phyloP scores from a whole-genome alignment of 2,888 invertebrate species.

The Pegoplata infirma region DNA sequence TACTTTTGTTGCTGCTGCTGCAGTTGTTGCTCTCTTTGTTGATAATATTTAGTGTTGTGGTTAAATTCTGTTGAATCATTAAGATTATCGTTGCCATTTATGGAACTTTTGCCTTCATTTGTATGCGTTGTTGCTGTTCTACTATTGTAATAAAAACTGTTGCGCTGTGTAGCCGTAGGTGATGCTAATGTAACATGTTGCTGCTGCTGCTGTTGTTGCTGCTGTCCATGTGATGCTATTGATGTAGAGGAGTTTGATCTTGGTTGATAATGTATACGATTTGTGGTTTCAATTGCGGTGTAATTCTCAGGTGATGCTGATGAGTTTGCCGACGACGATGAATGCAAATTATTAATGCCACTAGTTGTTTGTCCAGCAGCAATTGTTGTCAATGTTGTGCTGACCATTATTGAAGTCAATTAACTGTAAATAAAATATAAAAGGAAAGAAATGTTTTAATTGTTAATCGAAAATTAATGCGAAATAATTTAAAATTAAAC shows the following conservation, averaged over 20 bases:
- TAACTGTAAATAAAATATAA: constrained; percentile 65
- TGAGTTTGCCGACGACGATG: constrained; percentile 65
- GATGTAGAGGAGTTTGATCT: constrained; percentile 68
- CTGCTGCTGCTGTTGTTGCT: constrained; percentile 66
- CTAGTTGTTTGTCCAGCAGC: constrained; percentile 78
- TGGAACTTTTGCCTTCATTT: constrained; percentile 21
- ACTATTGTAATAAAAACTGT: constrained; percentile 41
- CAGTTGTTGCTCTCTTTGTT: constrained; percentile 56
- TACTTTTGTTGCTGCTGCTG: constrained; percentile 39
- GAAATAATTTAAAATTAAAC: too few relatives aligned
- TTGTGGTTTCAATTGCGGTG: constrained; percentile 63
- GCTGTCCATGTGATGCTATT: constrained; percentile 59
- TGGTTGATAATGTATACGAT: constrained; percentile 64
- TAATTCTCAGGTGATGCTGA: constrained; percentile 57
- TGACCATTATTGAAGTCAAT: constrained; percentile 78
- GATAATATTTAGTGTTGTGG: constrained; percentile 64
- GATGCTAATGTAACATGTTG: constrained; percentile 56
- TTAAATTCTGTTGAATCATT: constrained; percentile 49
- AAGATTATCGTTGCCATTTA: constrained; percentile 52
- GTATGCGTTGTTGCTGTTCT: constrained; percentile 28
- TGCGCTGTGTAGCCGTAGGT: constrained; percentile 40
- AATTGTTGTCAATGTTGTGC: constrained; percentile 78
- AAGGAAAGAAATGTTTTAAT: background rate
- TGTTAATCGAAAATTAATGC: too few relatives aligned
- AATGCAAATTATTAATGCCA: constrained; percentile 68